Base-by-base conservation (phyloP, 2,888 invertebrate species). In the Megamerina dolium region DNA sequence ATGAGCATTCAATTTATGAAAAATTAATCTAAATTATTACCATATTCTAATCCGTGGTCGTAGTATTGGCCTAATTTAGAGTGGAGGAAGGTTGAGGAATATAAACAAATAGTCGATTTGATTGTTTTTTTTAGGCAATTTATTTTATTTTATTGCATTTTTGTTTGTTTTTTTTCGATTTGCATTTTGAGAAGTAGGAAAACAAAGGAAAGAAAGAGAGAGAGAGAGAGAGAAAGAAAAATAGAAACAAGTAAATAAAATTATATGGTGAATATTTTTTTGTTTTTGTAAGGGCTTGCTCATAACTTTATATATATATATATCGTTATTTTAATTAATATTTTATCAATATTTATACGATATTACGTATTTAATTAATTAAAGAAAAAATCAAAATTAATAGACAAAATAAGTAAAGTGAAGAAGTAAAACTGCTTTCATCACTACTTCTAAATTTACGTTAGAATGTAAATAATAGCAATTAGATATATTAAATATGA, bases 21-120 rank as follows among this genome's bases (percentile, higher is more conserved):
- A 43, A 40, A 34, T 38, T 55, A 65, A 56, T 53, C 55, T 55
- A 59, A 61, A 61, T 77, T 76, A 76, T 88, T 89, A 88, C 88
- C 88, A 88, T 82, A 88, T 84, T 80, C 84, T 83, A 77, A 88
- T 87, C 86, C 88, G 83, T 78, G 88, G 87, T 79, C 87, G 85
- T 72, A 87, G 81, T 73, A 84, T 84, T 75, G 87, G 86, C 83
- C 87, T 79, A 77, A 66, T 65, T 62, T 49, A 53, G 57, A 51
- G 48, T 46, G 42, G 45, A 48, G 17, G 23, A 29, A 20, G 31
- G 48, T 27, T 37, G 29, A 40, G 31, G 29, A 37, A 14, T 19
- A 36, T 29, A n/a, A n/a, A n/a, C n/a, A n/a, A n/a, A n/a, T n/a
- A n/a, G n/a, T n/a, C n/a, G n/a, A n/a, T n/a, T n/a, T n/a, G n/a